phyloP scores from a whole-genome alignment of 1,140 invertebrate species.

The Pseudomyrmex pallidus region DNA sequence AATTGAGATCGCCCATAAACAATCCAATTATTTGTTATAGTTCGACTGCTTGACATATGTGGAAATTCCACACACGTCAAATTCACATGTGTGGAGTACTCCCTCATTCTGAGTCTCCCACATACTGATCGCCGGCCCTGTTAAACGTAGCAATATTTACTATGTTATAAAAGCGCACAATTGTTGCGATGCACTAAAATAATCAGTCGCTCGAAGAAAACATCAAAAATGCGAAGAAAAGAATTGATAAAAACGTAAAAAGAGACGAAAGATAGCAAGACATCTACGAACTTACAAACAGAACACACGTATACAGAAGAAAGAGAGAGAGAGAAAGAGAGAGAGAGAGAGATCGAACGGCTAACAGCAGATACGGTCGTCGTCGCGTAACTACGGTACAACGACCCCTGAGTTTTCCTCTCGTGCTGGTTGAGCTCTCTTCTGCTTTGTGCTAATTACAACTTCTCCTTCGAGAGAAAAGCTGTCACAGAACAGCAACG shows the following conservation, averaged over 20 bases:
- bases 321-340: conserved; percentile 2
- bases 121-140: too few species aligned
- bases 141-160: too few species aligned
- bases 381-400: conserved; percentile 72
- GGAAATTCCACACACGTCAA: too few species aligned
- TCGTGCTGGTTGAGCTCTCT: conserved; percentile 54
- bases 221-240: not conserved
- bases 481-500: not conserved
- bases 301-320: not conserved
- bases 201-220: conserved; percentile 47
- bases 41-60: too few species aligned
- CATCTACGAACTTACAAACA: not conserved
- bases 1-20: too few species aligned
- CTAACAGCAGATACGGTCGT: conserved; percentile 61
- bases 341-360: conserved; percentile 61
- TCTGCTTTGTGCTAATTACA: conserved; percentile 66
- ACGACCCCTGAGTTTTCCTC: conserved; percentile 64
- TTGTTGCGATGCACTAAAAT: conserved; percentile 56
- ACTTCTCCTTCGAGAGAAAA: conserved; percentile 35
- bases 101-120: too few species aligned
- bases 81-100: too few species aligned
- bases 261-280: too few species aligned
- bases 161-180: conserved; percentile 8
- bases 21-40: too few species aligned
- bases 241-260: too few species aligned